phyloP scores from a whole-genome alignment of 2,113 vertebrate genomes.

The Oenanthe melanoleuca region DNA sequence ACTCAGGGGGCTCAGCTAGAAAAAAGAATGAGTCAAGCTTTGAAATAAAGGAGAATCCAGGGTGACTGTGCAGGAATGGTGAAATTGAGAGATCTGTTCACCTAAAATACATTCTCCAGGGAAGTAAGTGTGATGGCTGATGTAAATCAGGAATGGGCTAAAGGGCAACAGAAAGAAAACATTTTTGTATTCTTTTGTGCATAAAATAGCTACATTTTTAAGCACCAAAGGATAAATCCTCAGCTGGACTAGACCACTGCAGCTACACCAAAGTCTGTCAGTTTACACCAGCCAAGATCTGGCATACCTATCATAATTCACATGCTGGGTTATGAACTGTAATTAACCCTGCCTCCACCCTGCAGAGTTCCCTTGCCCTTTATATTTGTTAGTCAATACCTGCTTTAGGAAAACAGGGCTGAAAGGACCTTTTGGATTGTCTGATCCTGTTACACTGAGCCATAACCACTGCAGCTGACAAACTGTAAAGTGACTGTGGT shows the following conservation, averaged over 20 bases:
- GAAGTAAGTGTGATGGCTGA: not conserved
- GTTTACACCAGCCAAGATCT: not conserved
- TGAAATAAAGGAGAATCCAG: not conserved
- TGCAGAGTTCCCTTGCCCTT: not conserved
- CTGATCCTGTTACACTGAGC: not conserved
- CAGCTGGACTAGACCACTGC: not conserved
- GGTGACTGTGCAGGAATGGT: not conserved
- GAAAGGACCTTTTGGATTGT: not conserved
- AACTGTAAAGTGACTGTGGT: not conserved
- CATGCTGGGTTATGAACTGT: not conserved
- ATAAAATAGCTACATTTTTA: not conserved
- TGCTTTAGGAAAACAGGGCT: not conserved
- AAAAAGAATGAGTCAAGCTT: not conserved
- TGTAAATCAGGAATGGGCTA: not conserved
- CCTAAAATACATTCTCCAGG: not conserved
- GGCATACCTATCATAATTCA: not conserved
- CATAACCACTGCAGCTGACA: not conserved
- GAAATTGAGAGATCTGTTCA: not conserved
- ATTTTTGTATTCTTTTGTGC: not conserved
- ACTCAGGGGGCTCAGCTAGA: not conserved
- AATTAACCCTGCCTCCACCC: not conserved
- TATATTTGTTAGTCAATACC: not conserved
- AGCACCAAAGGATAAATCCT: not conserved
- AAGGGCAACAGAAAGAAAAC: not conserved
- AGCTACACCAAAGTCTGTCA: not conserved